These are phyloP conservation scores for Trissoscelio sp. DNA, from an alignment of 2,888 invertebrate genomes.

Conservation along the genomic window DNA sequence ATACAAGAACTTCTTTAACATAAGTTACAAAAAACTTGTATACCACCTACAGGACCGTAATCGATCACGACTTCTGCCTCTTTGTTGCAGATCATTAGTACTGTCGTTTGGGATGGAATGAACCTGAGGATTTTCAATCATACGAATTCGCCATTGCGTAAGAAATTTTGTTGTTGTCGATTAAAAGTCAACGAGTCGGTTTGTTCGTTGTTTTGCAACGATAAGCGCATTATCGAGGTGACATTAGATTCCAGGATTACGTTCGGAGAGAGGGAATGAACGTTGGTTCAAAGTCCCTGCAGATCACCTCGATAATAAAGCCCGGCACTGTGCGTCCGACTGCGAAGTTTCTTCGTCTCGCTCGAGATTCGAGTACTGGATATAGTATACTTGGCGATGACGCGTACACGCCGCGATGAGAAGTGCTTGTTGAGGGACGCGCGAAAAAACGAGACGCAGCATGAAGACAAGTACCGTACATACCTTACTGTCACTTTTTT, in stretches of 20 bases:
- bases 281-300: conserved; percentile 56
- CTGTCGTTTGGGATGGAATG: too few relatives aligned
- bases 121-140: too few relatives aligned
- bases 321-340: conserved; percentile 60
- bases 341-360: conserved; percentile 65
- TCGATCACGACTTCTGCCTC: neutral
- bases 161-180: conserved; percentile 14
- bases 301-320: conserved; percentile 68
- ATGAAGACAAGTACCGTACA: conserved; percentile 64
- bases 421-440: conserved; percentile 72
- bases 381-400: conserved; percentile 82
- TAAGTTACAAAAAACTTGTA: neutral
- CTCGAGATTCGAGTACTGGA: conserved; percentile 75
- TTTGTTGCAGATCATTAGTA: too few relatives aligned
- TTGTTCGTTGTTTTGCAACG: conserved; percentile 42
- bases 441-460: conserved; percentile 66
- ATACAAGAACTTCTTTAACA: too few relatives aligned
- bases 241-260: conserved; percentile 61
- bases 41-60: neutral
- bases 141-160: conserved; percentile 19
- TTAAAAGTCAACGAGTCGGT: conserved; percentile 37
- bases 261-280: conserved; percentile 4
- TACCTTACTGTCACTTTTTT: conserved; percentile 70
- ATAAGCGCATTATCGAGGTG: conserved; percentile 60
- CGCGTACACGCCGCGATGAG: conserved; percentile 77